Base-by-base conservation (phyloP, 1,140 invertebrate genomes). In the Argopecten irradians region DNA sequence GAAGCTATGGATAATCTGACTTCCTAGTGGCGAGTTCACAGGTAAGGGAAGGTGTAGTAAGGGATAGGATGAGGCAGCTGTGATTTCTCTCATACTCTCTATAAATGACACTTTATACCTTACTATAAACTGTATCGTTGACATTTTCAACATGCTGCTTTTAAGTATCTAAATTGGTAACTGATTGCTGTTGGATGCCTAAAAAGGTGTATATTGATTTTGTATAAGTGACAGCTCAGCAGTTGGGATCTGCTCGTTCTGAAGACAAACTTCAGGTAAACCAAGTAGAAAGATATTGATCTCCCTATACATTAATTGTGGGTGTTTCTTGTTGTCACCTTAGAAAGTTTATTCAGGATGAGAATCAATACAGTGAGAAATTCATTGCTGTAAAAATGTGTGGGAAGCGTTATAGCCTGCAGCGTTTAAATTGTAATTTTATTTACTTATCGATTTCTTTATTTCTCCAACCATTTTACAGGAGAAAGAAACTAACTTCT, bases 301-400 rank as follows among this genome's bases (percentile, higher is more conserved):
- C 55, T 28, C 5, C 7, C 55, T 71, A 71, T 71, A 71, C n/a
- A 71, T 71, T 71, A 71, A 71, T 71, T 71, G 55, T 71, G 55
- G 22, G 55, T 71, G 55, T 71, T 71, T 71, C 55, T 71, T 71
- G 22, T 71, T 71, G 55, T 71, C 55, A 71, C n/a, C n/a, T 71
- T 28, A 71, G 55, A 71, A 71, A 71, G 55, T 71, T 71, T n/a
- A 71, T 71, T 71, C 55, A 28, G n/a, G 55, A 71, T 71, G 55
- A 71, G 7, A 71, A 71, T 71, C 55, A 71, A 71, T 71, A 71
- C 55, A 28, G 22, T 28, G 1, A 71, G 55, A 71, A 71, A 71
- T 71, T 71, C n/a, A 71, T 71, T 1, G 55, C 55, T 71, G 22
- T 71, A 71, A 71, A n/a, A 71, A 71, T 71, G 55, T 71, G 13